phyloP scores from a whole-genome alignment of 2,113 vertebrate species.

The Petroica traversi region DNA sequence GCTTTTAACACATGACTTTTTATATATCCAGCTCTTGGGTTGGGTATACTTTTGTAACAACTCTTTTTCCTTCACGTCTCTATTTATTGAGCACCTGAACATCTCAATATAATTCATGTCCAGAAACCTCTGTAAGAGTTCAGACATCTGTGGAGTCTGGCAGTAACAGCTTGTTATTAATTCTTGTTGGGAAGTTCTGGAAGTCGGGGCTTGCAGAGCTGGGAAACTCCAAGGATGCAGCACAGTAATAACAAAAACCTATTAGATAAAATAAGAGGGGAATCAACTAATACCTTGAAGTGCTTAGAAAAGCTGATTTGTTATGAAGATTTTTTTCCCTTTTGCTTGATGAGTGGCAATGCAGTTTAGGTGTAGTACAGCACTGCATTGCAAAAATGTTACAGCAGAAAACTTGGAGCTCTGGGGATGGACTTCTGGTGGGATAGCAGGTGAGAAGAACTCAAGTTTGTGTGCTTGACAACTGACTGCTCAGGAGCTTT shows the following conservation, averaged over 20 bases:
- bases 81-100: neutral
- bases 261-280: neutral
- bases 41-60: neutral
- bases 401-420: neutral
- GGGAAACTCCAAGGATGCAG: neutral
- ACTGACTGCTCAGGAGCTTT: neutral
- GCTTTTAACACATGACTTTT: neutral
- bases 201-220: neutral
- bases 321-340: neutral
- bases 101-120: neutral
- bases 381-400: neutral
- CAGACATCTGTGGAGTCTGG: neutral
- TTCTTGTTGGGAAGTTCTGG: neutral
- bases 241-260: neutral
- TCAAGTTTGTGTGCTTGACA: neutral
- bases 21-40: neutral
- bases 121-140: neutral
- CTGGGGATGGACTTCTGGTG: neutral
- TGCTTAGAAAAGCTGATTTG: neutral
- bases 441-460: neutral
- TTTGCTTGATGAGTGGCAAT: neutral
- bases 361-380: neutral
- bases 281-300: neutral
- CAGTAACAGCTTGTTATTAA: neutral
- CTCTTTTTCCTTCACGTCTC: neutral